Base-by-base conservation (phyloP, 2,113 vertebrate genomes). In the Hemiprocne comata region DNA sequence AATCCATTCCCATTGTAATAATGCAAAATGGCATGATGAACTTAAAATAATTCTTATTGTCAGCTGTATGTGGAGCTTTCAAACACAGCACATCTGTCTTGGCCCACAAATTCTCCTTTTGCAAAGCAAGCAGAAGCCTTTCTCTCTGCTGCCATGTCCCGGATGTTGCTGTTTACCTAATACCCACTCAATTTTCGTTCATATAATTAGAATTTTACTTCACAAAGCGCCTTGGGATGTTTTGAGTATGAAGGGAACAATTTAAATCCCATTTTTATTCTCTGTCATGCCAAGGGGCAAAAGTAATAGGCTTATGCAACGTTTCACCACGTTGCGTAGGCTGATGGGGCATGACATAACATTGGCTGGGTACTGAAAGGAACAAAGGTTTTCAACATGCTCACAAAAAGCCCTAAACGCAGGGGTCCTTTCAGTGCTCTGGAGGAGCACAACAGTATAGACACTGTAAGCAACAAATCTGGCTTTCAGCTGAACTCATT, bases 261-360 rank as follows among this genome's bases (percentile, higher is more conserved):
- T 84, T 92, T 65, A 84, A 93, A 93, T 86, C 69, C 65, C 73
- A 57, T 84, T 92, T 95, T 94, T 86, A 95, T 96, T 74, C 79
- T 78, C 79, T 76, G 40, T 53, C 29, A 10, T 75, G 75, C 86
- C 61, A 92, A 92, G 25, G 85, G 92, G 65, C 48, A 94, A 65
- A 94, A 55, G 34, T 36, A 96, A 94, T 87, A 81, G 29, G 40
- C 69, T 97, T 97, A 95, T 2, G 29, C 92, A 96, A 94, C 34
- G 17, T 65, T 78, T 48, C 11, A 55, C 62, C 92, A 93, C 17
- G 0, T 77, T 86, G 76, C 88, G 53, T 2, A n/a, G 87, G 29
- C 73, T 71, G 82, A 92, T 78, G 93, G 67, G 69, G 28, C 40
- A 61, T 95, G 95, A 58, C 72, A 34, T 90, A 96, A 95, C 31